phyloP scores from a whole-genome alignment of 2,113 vertebrate species.

The Ammospiza caudacuta region DNA sequence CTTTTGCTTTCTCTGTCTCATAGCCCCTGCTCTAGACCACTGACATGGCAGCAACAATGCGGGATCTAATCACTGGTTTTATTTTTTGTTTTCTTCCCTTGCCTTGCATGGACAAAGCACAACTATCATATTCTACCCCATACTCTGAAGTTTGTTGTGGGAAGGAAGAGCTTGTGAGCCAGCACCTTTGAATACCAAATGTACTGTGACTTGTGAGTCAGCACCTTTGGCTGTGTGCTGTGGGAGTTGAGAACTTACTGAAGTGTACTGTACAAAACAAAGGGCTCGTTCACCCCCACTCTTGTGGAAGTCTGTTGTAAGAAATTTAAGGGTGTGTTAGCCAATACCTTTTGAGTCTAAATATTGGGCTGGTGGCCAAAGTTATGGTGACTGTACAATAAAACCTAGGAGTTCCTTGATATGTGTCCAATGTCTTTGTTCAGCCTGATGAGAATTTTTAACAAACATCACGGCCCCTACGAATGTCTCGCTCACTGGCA shows the following conservation, averaged over 20 bases:
- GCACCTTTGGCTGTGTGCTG: not conserved
- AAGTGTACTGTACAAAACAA: not conserved
- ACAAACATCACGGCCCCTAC: accelerated
- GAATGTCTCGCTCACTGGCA: accelerated
- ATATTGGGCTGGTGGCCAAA: not conserved
- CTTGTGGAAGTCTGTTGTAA: not conserved
- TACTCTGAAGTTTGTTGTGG: not conserved
- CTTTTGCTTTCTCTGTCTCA: not conserved
- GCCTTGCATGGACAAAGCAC: not conserved
- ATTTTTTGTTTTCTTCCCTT: not conserved
- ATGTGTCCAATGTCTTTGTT: not conserved
- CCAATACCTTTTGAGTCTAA: not conserved
- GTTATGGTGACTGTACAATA: not conserved
- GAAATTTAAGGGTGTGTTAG: not conserved
- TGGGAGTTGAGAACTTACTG: not conserved
- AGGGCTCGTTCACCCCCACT: not conserved
- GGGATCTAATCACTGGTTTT: not conserved
- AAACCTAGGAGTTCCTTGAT: not conserved
- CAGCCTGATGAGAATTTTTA: not conserved
- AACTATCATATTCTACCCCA: not conserved
- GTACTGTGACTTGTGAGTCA: not conserved
- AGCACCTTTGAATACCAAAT: not conserved
- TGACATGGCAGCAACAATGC: accelerated
- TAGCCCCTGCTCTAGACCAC: not conserved
- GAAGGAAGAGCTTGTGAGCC: not conserved